phyloP scores from a whole-genome alignment of 2,797 vertebrate species.

The Sarcophilus harrisii region DNA sequence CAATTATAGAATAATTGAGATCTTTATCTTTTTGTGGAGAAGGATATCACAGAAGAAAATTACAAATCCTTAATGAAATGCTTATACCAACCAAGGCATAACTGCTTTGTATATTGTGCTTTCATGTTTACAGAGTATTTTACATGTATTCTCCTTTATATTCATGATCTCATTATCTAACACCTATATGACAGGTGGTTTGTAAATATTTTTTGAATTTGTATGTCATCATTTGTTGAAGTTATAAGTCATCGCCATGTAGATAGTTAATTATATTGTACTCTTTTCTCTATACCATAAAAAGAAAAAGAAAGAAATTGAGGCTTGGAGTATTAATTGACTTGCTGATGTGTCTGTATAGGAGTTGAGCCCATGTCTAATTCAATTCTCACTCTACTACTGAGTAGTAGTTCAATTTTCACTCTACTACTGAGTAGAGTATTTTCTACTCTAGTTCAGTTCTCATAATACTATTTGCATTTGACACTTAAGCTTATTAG shows the following conservation, averaged over 20 bases:
- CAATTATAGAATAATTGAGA: neutral
- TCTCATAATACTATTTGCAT: neutral
- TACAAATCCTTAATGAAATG: slow-evolving; percentile 38
- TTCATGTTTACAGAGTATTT: neutral
- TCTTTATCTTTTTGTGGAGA: neutral
- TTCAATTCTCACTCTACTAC: neutral
- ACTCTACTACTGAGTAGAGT: neutral
- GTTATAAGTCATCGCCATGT: neutral
- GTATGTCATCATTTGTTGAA: neutral
- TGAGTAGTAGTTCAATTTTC: neutral
- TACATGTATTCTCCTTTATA: neutral
- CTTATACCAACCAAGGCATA: neutral
- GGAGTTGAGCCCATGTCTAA: neutral
- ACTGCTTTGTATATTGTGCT: neutral
- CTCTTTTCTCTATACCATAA: neutral
- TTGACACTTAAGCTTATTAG: neutral
- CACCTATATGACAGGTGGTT: neutral
- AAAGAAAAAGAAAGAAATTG: neutral
- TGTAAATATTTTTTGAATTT: neutral
- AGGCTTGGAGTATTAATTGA: neutral
- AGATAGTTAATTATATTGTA: neutral
- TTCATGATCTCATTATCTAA: neutral
- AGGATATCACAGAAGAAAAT: neutral
- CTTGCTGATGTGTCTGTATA: neutral
- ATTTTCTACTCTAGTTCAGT: neutral